Conservation (phyloP, 1,140 invertebrate genomes). For the Zaprionus taronus region DNA sequence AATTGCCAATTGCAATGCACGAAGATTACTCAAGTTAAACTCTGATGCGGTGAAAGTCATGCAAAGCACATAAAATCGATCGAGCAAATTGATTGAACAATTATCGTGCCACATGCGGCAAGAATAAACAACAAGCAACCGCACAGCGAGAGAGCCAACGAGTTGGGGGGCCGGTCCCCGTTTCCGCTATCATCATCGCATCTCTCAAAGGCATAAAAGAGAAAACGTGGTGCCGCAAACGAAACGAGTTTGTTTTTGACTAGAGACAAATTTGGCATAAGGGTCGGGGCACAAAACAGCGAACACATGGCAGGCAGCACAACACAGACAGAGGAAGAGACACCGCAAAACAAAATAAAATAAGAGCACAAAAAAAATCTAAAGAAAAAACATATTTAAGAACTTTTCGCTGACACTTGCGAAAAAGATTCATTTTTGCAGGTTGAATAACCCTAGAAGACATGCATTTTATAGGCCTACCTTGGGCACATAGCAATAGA, state of each 20-base stretch:
- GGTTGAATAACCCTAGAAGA: slow-evolving; percentile 18
- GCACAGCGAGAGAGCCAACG: slow-evolving; percentile 4
- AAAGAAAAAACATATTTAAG: slow-evolving; percentile 7
- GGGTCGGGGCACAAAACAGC: slow-evolving; percentile 15
- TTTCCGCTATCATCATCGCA: slow-evolving; percentile 1
- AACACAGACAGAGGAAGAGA: slow-evolving; percentile 10
- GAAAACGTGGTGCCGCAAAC: slow-evolving; percentile 33
- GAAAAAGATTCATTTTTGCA: not conserved
- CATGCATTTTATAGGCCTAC: slow-evolving; percentile 84
- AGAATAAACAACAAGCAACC: slow-evolving; percentile 16
- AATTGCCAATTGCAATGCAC: slow-evolving; percentile 5
- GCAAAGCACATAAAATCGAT: not conserved
- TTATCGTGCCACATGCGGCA: slow-evolving; percentile 41
- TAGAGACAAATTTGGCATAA: slow-evolving; percentile 35
- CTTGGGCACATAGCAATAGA: slow-evolving; percentile 98
- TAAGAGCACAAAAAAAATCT: slow-evolving; percentile 3
- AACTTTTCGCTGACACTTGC: not conserved
- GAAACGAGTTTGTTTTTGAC: slow-evolving; percentile 40
- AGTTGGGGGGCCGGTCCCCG: slow-evolving; percentile 21
- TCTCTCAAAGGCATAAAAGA: slow-evolving; percentile 37
- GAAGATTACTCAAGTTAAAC: slow-evolving; percentile 18
- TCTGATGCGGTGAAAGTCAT: slow-evolving; percentile 25
- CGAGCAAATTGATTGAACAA: slow-evolving; percentile 28
- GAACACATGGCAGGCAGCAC: slow-evolving; percentile 27
- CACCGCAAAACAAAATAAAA: not conserved